Evolutionary conservation across 2,113 vertebrate species (phyloP).

Genomic region (Hypocryptadius cinnamomeus): DNA sequence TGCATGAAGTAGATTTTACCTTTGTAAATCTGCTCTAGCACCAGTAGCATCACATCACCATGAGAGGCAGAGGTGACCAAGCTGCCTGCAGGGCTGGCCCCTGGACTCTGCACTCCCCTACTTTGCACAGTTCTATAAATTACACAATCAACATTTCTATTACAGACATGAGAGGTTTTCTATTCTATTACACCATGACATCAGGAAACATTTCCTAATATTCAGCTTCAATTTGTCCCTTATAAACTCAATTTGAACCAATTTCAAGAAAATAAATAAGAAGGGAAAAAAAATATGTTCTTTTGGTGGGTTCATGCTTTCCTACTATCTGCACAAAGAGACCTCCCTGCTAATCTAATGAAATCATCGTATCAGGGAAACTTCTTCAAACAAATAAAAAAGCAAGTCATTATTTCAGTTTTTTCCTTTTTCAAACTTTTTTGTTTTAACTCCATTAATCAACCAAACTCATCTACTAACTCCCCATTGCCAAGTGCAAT

Average conservation of each 20-base stretch:
- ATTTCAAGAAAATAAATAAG: neutral
- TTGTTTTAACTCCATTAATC: neutral
- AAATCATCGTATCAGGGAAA: neutral
- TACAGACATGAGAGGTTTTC: neutral
- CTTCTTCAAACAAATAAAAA: neutral
- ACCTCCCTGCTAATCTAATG: neutral
- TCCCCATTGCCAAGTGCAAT: neutral
- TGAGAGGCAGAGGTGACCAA: neutral
- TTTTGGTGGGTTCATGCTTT: neutral
- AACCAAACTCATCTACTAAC: neutral
- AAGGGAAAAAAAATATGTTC: neutral
- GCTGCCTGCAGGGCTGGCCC: neutral
- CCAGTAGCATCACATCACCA: neutral
- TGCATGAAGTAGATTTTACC: conserved; percentile 6
- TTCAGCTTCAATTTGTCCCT: neutral
- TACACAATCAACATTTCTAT: neutral
- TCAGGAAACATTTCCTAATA: neutral
- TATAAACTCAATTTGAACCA: neutral
- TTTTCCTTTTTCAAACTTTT: neutral
- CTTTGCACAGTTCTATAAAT: neutral
- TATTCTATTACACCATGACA: neutral
- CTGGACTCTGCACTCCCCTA: neutral
- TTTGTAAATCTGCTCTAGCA: conserved; percentile 7
- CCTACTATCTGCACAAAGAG: neutral
- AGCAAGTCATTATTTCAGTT: neutral